Evolutionary conservation across 2,113 vertebrate genomes (phyloP), one percentile per base, ranked within the genome.

Genomic region (Poeciliopsis retropinna): DNA sequence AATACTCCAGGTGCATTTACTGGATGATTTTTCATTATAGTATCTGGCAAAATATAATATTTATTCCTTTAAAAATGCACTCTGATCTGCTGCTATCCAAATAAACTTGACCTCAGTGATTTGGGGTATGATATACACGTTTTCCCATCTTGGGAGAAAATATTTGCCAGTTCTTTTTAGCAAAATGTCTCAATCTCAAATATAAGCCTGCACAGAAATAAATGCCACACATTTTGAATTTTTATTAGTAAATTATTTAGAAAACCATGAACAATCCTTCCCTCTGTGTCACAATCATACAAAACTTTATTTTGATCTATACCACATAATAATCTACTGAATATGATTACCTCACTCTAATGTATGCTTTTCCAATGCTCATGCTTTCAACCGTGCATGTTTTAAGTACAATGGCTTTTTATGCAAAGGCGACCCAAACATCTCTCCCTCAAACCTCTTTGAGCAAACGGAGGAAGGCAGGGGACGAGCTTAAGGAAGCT

Each of bases 401-500:
- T 57, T 34, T 19, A 51, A 34, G n/a, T 61, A 7, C 17, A 15
- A 44, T 30, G 30, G 32, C 41, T 28, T 65, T 15, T 22, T 54
- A 4, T 7, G 17, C 19, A 47, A 29, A 76, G 61, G 25, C 30
- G 5, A 47, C 72, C 80, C 28, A 68, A 63, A 78, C 51, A 69
- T 61, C 44, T 78, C 51, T 68, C 72, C 64, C 72, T 73, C 62
- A 65, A 32, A 68, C 17, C 22, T 65, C 5, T 67, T 47, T 41
- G 70, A 65, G 72, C 54, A 11, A 77, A 76, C 69, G 44, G 70
- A 87, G 70, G 7, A 77, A 67, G 62, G 34, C 57, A 28, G 13
- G 27, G 37, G 39, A 80, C 64, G 34, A 31, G 62, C 57, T 73
- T 68, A 80, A 84, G 87, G 84, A 94, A 92, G 89, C 68, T 75